These are phyloP conservation scores for Cactoblastis cactorum DNA, from an alignment of 2,888 invertebrate species.

Conservation along the genomic window DNA sequence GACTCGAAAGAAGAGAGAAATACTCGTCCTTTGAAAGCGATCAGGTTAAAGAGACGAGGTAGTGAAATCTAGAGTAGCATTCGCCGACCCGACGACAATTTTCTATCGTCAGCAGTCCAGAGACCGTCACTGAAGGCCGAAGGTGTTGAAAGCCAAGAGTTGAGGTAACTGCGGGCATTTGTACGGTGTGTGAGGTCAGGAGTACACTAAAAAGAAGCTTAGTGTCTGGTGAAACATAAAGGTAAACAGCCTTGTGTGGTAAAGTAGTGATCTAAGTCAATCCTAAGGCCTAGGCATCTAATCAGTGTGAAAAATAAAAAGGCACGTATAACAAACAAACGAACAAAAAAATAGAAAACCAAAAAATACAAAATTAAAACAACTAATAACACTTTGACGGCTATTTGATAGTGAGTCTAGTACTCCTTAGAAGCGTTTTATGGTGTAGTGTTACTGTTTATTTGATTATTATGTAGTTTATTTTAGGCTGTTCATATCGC, in stretches of 20 bases:
- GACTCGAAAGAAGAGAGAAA: constrained; percentile 27
- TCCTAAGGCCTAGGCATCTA: constrained; percentile 79
- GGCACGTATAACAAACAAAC: constrained; percentile 65
- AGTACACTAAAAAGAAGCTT: constrained; percentile 78
- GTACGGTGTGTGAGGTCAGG: constrained; percentile 77
- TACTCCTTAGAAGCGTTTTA: constrained; percentile 70
- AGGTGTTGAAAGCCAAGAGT: constrained; percentile 77
- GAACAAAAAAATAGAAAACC: constrained; percentile 52
- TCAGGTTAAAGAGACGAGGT: constrained; percentile 47
- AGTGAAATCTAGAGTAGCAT: constrained; percentile 56
- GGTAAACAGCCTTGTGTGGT: constrained; percentile 74
- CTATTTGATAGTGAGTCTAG: constrained; percentile 73
- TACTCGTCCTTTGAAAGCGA: constrained; percentile 57
- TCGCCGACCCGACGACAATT: constrained; percentile 56
- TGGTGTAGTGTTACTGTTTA: constrained; percentile 65
- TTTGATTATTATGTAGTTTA: constrained; percentile 32
- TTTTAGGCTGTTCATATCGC: constrained; percentile 35
- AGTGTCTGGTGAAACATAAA: constrained; percentile 77
- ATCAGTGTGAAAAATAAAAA: constrained; percentile 71
- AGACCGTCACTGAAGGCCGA: constrained; percentile 67
- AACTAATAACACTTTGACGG: constrained; percentile 75
- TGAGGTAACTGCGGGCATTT: constrained; percentile 79
- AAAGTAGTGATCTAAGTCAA: constrained; percentile 75
- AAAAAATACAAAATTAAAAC: constrained; percentile 56
- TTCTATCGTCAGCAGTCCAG: constrained; percentile 44